Conservation (phyloP, 2,888 invertebrate species). For the Stenodema calcarata region DNA sequence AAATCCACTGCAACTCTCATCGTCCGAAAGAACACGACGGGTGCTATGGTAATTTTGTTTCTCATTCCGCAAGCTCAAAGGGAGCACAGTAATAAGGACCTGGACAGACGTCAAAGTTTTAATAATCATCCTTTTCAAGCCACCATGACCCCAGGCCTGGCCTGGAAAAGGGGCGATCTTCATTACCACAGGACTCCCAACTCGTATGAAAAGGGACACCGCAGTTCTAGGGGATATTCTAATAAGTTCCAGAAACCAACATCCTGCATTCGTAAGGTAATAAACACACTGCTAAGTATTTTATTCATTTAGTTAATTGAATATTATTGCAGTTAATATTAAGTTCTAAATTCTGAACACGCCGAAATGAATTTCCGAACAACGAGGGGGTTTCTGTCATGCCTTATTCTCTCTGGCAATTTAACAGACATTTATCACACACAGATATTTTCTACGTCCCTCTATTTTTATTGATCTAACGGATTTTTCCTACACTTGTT, state of each 20-base stretch:
- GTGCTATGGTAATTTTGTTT: neutral
- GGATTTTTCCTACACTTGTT: no score
- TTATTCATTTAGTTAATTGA: no score
- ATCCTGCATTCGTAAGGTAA: no score
- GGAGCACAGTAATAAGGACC: neutral
- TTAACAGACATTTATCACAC: no score
- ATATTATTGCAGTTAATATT: no score
- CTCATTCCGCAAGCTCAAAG: neutral
- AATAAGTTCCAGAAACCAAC: neutral
- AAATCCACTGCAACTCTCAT: neutral
- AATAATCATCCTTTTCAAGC: slow-evolving; percentile 25
- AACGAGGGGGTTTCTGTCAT: no score
- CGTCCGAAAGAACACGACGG: neutral
- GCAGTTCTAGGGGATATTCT: neutral
- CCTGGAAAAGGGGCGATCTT: neutral
- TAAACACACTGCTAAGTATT: no score
- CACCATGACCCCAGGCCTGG: neutral
- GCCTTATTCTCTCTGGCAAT: no score
- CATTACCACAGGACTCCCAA: neutral
- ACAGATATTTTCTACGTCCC: no score
- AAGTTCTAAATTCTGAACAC: no score
- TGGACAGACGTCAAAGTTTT: slow-evolving; percentile 26
- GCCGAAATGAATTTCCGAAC: no score
- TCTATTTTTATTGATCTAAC: no score
- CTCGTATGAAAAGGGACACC: neutral